Evolutionary conservation across 2,113 vertebrate species (phyloP).

Genomic region (Trachemys scripta): DNA sequence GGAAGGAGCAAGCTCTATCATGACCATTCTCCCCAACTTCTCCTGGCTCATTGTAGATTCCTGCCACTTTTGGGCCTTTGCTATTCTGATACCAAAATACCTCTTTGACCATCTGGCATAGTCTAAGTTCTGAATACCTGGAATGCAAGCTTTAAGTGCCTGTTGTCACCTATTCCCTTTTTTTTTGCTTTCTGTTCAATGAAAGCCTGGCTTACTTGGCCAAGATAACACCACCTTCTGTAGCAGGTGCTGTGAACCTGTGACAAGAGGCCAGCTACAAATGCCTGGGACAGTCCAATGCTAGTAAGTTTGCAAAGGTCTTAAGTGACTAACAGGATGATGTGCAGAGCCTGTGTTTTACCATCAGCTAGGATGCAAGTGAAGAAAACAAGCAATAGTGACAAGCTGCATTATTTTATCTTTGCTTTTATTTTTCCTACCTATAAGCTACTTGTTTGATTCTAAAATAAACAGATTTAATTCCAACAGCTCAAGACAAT

Average conservation of each 20-base stretch:
- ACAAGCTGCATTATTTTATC: background rate
- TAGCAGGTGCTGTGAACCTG: too few relatives aligned
- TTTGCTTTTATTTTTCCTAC: background rate
- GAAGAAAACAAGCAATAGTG: background rate
- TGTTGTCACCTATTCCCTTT: background rate
- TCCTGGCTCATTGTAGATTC: background rate
- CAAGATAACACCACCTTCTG: too few relatives aligned
- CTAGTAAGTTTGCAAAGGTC: background rate
- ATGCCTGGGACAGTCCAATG: background rate
- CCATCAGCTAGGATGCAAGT: background rate
- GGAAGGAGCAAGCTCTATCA: conserved; percentile 22
- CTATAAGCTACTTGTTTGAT: too few relatives aligned
- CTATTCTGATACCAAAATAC: background rate
- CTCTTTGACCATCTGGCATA: background rate
- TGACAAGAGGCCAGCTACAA: background rate
- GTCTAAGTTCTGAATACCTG: conserved; percentile 8
- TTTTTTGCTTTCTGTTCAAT: conserved; percentile 8
- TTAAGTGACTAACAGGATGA: background rate
- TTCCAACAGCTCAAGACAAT: background rate
- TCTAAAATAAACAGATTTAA: too few relatives aligned
- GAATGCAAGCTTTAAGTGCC: background rate
- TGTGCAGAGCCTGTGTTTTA: background rate
- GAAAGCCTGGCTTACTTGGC: too few relatives aligned
- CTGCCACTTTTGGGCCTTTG: background rate
- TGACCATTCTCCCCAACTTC: background rate